Conservation (phyloP, 2,888 invertebrate species). For the Pristionchus exspectatus region DNA sequence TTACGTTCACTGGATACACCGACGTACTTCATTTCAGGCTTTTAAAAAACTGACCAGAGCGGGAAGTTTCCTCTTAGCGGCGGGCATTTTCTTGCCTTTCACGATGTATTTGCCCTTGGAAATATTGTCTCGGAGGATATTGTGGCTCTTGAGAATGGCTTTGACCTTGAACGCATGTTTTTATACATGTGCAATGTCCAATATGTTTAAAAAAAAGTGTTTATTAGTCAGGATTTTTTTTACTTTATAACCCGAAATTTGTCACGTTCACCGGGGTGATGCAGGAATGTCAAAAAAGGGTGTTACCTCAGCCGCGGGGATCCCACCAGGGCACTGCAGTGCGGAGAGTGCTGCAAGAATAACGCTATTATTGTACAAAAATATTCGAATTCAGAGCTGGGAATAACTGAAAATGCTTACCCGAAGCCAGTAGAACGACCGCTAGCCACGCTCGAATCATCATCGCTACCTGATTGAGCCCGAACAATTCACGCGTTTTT, state of each 20-base stretch:
- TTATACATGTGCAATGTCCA: neutral
- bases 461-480: neutral
- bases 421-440: neutral
- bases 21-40: neutral
- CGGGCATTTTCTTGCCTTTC: neutral
- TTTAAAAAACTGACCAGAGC: neutral
- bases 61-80: neutral
- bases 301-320: neutral
- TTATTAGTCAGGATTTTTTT: neutral
- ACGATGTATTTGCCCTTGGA: neutral
- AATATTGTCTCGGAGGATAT: neutral
- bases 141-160: constrained; percentile 11
- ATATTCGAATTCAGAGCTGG: neutral
- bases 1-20: neutral
- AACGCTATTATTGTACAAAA: neutral
- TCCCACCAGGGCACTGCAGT: neutral
- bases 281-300: too few relatives aligned
- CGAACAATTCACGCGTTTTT: neutral
- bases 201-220: neutral
- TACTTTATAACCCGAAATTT: too few relatives aligned
- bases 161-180: neutral
- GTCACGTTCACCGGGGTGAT: too few relatives aligned
- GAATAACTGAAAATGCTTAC: neutral
- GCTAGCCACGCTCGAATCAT: neutral
- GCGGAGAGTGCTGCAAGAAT: neutral